phyloP scores from a whole-genome alignment of 1,140 invertebrate genomes.

The Zaprionus nigranus region DNA sequence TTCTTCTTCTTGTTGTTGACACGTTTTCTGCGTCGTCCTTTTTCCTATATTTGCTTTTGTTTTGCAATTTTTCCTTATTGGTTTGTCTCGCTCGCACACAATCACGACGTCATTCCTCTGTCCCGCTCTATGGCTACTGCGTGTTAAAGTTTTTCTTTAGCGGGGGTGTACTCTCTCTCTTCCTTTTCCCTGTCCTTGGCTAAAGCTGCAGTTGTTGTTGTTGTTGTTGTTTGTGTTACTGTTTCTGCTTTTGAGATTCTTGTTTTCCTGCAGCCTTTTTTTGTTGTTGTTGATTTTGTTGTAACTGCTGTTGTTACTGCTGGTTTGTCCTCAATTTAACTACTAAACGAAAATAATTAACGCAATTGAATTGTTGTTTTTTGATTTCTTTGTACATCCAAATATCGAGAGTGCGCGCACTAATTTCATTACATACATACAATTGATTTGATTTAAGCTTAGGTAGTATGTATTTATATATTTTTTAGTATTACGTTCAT shows the following conservation, averaged over 20 bases:
- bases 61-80: neutral
- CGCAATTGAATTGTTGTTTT: conserved; percentile 25
- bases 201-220: neutral
- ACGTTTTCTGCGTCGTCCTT: conserved; percentile 3
- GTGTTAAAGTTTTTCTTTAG: conserved; percentile 8
- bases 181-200: neutral
- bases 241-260: conserved; percentile 4
- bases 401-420: conserved; percentile 31
- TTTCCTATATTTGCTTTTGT: neutral
- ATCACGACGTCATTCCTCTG: neutral
- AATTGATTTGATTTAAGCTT: conserved; percentile 31
- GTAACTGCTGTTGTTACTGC: conserved; percentile 19
- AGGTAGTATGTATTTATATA: conserved; percentile 25
- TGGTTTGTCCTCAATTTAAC: conserved; percentile 40
- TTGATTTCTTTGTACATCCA: conserved; percentile 31
- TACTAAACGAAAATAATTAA: conserved; percentile 38
- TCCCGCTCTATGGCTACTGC: neutral
- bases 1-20: conserved; percentile 6
- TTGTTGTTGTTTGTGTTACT: conserved; percentile 1
- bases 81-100: neutral
- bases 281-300: conserved; percentile 15
- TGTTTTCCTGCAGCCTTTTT: conserved; percentile 12
- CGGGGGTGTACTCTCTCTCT: neutral
- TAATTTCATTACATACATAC: conserved; percentile 34
- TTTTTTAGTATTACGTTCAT: neutral